Evolutionary conservation across 2,113 vertebrate genomes (phyloP), one percentile per base, ranked within the genome.

Genomic region (Zosterops borbonicus): DNA sequence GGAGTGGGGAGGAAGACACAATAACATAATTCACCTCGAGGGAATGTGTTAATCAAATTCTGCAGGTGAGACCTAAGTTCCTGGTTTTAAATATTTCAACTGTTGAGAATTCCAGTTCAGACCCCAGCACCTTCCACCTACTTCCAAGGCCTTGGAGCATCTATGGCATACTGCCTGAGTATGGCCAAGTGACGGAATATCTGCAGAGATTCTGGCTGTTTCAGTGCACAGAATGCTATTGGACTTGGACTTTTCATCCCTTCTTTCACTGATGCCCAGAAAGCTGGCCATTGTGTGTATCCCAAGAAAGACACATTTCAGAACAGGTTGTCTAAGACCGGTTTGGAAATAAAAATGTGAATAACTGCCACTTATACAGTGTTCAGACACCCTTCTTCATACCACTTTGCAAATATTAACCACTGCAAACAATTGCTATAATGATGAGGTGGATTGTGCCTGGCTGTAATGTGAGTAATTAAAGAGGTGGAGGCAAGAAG

Each of bases 381-480:
- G 9, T 70, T 87, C 65, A 25, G 41, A 84, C 49, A 79, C 25
- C 24, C 27, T 90, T 86, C 73, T 88, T 90, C 68, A 35, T 11
- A 42, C 52, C 41, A 60, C 31, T 96, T 89, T 73, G 69, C 83
- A 95, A 96, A 93, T 56, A 95, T 89, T 95, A 96, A 71, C 83
- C 60, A 75, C 71, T 71, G 62, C 53, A 83, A 95, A 90, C 84
- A 94, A 92, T 76, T 82, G 69, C 53, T 92, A 44, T 90, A 95
- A 90, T 89, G 83, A 75, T 58, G 69, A 85, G 64, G 71, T 71
- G 37, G 28, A 73, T 69, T 90, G 60, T 87, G 44, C 49, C 56
- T 75, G 55, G 78, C 63, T 84, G 50, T 92, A 59, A 63, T 81
- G 75, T 46, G 60, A 81, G 64, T 94, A 85, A 90, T 89, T 90